Evolutionary conservation across 2,888 invertebrate genomes (phyloP).

Genomic region (Drosophila nigricruria): DNA sequence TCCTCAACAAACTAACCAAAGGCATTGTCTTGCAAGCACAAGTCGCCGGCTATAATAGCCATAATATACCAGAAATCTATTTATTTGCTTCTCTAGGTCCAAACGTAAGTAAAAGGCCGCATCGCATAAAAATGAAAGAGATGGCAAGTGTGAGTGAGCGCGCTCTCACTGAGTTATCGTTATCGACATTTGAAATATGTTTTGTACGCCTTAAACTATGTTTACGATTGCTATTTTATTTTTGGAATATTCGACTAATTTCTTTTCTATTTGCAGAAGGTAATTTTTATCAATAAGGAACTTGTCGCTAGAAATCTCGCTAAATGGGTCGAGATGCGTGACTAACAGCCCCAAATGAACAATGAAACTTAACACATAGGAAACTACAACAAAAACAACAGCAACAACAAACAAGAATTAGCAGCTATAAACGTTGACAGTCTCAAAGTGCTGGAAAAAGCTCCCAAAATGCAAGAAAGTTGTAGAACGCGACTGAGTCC

Average conservation of each 20-base stretch:
- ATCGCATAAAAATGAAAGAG: conserved; percentile 15
- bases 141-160: conserved; percentile 6
- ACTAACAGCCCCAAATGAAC: conserved; percentile 76
- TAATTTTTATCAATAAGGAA: conserved; percentile 94
- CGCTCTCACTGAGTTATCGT: not conserved
- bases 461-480: conserved; percentile 24
- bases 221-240: too few species aligned
- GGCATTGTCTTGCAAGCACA: conserved; percentile 95
- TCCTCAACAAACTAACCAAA: conserved; percentile 92
- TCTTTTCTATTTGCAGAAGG: conserved; percentile 87
- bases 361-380: conserved; percentile 33
- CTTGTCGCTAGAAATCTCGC: conserved; percentile 94
- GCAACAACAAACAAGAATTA: conserved; percentile 20
- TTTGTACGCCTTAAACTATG: too few species aligned
- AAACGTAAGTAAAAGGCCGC: conserved; percentile 87
- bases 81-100: conserved; percentile 91
- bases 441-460: conserved; percentile 16
- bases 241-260: conserved; percentile 22
- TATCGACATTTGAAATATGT: not conserved
- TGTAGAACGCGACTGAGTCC: conserved; percentile 61
- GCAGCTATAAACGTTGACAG: conserved; percentile 39
- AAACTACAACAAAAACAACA: conserved; percentile 18
- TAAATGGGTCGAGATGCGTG: conserved; percentile 87
- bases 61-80: conserved; percentile 92
- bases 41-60: conserved; percentile 92